Base-by-base conservation (phyloP, 2,797 vertebrate genomes). In the Mormyrops boulengeri region DNA sequence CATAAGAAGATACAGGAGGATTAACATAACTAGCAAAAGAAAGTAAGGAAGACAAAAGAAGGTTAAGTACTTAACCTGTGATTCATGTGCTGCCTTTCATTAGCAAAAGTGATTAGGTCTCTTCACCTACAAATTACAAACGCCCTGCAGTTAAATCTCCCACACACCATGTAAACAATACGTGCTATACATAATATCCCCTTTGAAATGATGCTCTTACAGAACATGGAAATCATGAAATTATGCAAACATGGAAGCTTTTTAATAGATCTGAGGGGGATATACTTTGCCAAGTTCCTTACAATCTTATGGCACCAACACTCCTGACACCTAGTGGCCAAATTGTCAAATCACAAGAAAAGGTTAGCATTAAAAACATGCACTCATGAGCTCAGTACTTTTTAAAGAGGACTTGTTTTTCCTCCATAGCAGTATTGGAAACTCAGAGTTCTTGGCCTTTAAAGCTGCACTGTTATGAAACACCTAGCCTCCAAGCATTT, bases 301-400 rank as follows among this genome's bases (percentile, higher is more conserved):
- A 11, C 30, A n/a, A 0, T 49, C 47, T 12, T 22, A 49, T 1
- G 19, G 19, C 9, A 0, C 19, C 80, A 84, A 50, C 38, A 34
- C 88, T 91, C 89, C 60, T 38, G 92, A 88, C 91, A 88, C 57
- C 88, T 90, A 89, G 91, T 91, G 91, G 90, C 26, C 69, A 55
- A 69, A 3, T 22, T 2, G 30, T 22, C 30, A 66, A 30, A 38
- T 53, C 11, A 12, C 34, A 77, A 19, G 69, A 69, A 41, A 77
- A 19, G 26, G 38, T 4, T 4, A 50, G 22, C 44, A 49, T n/a
- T 49, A 50, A 4, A 85, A n/a, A 85, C 47, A 26, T 22, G n/a
- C 3, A 85, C 41, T 50, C 22, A 8, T 4, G 69, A 77, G 69
- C 34, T 41, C 14, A 0, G 34, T 6, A 41, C 14, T 77, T 38